Evolutionary conservation across 2,797 vertebrate genomes (phyloP).

Genomic region (Hafferia zeledoni): DNA sequence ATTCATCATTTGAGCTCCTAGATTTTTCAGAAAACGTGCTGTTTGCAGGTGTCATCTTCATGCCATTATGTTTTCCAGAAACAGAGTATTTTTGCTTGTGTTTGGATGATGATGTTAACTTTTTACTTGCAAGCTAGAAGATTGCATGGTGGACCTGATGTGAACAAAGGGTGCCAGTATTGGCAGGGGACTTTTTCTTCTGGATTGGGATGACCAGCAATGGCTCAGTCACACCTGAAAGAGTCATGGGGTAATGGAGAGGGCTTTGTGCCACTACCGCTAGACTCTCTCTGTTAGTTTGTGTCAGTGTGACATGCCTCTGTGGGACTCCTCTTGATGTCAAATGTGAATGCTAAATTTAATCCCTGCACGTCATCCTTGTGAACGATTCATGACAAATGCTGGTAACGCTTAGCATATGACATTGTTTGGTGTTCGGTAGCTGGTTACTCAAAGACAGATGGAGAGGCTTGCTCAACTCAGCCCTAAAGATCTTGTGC

Average conservation of each 20-base stretch:
- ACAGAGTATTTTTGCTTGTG: fast-evolving
- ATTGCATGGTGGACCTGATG: neutral
- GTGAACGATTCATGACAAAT: neutral
- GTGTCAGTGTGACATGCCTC: neutral
- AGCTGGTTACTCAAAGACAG: neutral
- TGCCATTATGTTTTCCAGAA: neutral
- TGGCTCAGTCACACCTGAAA: neutral
- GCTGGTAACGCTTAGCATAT: neutral
- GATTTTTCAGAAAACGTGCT: neutral
- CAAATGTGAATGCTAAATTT: neutral
- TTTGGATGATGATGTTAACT: neutral
- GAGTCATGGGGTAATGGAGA: fast-evolving
- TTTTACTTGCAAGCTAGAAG: neutral
- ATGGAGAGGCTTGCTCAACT: neutral
- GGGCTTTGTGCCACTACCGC: neutral
- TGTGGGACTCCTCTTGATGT: neutral
- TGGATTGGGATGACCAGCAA: neutral
- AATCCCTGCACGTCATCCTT: neutral
- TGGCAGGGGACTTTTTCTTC: neutral
- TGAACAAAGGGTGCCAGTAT: neutral
- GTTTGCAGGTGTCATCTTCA: neutral
- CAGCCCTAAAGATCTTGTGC: neutral
- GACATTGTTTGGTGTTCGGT: neutral
- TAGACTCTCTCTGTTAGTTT: neutral
- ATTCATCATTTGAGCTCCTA: neutral